These are phyloP conservation scores for Rhagologus leucostigma DNA, from an alignment of 2,113 vertebrate species.

Conservation along the genomic window DNA sequence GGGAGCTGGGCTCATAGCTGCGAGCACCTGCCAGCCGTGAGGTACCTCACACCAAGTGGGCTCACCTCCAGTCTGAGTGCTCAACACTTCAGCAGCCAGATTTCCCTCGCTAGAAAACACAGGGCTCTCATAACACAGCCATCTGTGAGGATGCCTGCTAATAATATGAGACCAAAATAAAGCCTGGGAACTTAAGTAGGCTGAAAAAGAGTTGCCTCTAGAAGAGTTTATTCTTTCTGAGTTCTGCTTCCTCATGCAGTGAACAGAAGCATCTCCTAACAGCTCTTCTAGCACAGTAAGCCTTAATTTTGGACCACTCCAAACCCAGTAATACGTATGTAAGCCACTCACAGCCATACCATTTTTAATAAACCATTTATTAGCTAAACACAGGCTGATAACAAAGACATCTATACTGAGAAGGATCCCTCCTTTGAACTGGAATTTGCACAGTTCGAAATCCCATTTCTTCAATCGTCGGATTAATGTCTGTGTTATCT, in stretches of 20 bases:
- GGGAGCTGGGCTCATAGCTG: neutral
- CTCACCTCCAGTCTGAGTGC: neutral
- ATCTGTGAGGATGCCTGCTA: neutral
- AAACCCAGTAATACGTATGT: neutral
- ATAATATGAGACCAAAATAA: neutral
- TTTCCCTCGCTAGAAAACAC: neutral
- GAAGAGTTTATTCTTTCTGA: neutral
- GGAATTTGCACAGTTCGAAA: conserved; percentile 44
- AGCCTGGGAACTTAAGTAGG: neutral
- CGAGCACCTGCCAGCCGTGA: neutral
- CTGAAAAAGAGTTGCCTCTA: neutral
- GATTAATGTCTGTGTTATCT: conserved; percentile 57
- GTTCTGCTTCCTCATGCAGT: neutral
- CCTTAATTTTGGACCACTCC: neutral
- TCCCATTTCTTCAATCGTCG: conserved; percentile 21
- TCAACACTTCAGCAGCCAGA: fast-evolving
- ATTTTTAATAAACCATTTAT: conserved; percentile 62
- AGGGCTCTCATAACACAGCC: neutral
- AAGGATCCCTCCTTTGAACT: conserved; percentile 50
- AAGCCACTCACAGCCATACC: conserved; percentile 36
- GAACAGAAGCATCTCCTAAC: neutral
- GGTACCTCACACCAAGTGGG: neutral
- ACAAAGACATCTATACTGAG: conserved; percentile 24
- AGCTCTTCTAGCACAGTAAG: neutral
- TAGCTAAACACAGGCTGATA: conserved; percentile 35